These are phyloP conservation scores for Osmerus mordax DNA, from an alignment of 2,113 vertebrate genomes.

Conservation along the genomic window DNA sequence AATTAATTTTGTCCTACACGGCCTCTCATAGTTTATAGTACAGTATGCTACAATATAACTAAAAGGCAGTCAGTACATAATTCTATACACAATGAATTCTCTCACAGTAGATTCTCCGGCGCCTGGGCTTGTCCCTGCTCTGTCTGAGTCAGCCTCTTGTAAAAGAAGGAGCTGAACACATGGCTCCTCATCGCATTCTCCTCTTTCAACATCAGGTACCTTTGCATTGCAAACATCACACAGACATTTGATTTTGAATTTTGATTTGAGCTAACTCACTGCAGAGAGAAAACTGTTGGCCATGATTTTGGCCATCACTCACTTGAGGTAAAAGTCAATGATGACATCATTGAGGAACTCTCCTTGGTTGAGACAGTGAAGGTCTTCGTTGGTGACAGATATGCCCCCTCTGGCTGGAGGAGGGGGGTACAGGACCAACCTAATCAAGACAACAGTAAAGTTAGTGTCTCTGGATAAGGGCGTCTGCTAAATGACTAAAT, in stretches of 20 bases:
- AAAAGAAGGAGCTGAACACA: slow-evolving; percentile 89
- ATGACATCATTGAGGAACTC: slow-evolving; percentile 91
- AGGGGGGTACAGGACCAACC: slow-evolving; percentile 85
- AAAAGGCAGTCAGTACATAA: background rate
- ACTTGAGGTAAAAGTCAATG: slow-evolving; percentile 94
- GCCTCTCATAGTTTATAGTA: too few species aligned
- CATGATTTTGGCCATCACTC: slow-evolving; percentile 54
- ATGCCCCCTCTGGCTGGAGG: slow-evolving; percentile 87
- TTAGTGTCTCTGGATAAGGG: too few species aligned
- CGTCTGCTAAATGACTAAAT: too few species aligned
- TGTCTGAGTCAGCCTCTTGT: slow-evolving; percentile 86
- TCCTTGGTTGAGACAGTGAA: slow-evolving; percentile 83
- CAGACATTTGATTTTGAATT: background rate
- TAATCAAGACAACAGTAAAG: slow-evolving; percentile 46
- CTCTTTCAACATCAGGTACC: slow-evolving; percentile 82
- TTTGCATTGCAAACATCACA: slow-evolving; percentile 46
- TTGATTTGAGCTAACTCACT: background rate
- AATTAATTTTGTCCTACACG: too few species aligned
- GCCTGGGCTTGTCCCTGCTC: slow-evolving; percentile 72
- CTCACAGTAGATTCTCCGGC: slow-evolving; percentile 80
- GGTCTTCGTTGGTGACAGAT: slow-evolving; percentile 86
- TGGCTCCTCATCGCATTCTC: slow-evolving; percentile 82
- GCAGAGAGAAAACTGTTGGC: background rate
- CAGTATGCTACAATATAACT: background rate
- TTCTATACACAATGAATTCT: slow-evolving; percentile 3